Evolutionary conservation across 2,797 vertebrate species (phyloP), one percentile per base, ranked within the genome.

Genomic region (Periparus ater): DNA sequence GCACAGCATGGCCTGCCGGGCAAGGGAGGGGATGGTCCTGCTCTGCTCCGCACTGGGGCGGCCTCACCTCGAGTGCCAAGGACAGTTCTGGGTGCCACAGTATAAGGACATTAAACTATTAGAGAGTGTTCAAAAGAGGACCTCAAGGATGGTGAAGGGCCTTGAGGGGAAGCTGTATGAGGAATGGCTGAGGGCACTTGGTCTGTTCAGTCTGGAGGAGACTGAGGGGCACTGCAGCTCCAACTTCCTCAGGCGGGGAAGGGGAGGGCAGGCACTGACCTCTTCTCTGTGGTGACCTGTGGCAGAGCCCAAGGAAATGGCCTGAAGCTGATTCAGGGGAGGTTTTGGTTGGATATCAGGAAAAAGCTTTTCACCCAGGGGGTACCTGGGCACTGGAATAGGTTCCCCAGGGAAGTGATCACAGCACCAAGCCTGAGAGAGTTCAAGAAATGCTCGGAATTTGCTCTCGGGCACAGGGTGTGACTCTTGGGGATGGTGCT

Each of bases 131-230:
- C 13, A 42, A 30, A 62, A 21, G 17, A 70, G 6, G 8, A 14
- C 30, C 3, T 16, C 1, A 0, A 42, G 1, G 42, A 26, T 30
- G 34, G 17, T 40, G 55, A 70, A 30, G 21, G 3, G 3, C 1
- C 42, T 77, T 0, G 17, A 62, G 4, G 14, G 3, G 30, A 29
- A 61, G 3, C n/a, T 0, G 0, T 7, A 1, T 4, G 25, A n/a
- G 29, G 40, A 54, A 23, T 1, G 1, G 20, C 20, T 40, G 48
- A 40, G 34, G 11, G 8, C 34, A 6, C 34, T 62, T 18, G 21
- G 30, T 40, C 9, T 54, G 25, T 22, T 42, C 42, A 70, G 20
- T 14, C 55, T 70, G 40, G 20, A 40, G 48, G 13, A 77, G 55
- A 29, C n/a, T 40, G 47, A 17, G 8, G 18, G 23, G 29, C 29